Percentiles rank a stretch among this genome's conserved stretches.
These are phyloP conservation scores for Albula glossodonta DNA, from an alignment of 2,113 vertebrate species.

Conservation along the genomic window DNA sequence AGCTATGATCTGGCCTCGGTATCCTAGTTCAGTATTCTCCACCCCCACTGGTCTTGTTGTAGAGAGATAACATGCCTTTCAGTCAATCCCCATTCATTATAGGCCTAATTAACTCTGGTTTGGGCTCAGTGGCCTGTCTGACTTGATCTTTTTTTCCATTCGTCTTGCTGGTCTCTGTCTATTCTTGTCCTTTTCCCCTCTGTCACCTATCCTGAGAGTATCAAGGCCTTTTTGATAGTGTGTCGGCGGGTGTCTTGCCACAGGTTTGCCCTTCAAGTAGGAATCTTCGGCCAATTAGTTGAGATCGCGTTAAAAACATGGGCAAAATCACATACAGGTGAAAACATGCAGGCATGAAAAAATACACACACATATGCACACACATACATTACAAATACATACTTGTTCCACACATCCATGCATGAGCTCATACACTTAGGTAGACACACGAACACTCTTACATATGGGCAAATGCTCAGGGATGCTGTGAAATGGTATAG, in stretches of 20 bases:
- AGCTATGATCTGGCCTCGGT: neutral
- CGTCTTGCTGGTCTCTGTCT: slow-evolving; percentile 33
- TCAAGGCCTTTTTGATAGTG: neutral
- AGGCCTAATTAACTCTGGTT: slow-evolving; percentile 50
- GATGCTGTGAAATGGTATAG: neutral
- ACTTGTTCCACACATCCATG: neutral
- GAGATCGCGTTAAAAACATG: neutral
- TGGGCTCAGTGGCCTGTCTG: slow-evolving; percentile 47
- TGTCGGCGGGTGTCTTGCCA: neutral
- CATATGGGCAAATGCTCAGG: neutral
- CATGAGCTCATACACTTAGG: no score
- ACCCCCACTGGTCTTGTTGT: neutral
- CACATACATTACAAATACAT: neutral
- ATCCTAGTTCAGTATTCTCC: neutral
- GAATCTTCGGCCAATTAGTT: neutral
- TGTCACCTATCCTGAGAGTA: neutral
- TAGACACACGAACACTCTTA: neutral
- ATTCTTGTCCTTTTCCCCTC: neutral
- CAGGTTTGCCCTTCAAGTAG: neutral
- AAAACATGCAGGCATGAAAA: no score
- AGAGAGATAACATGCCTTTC: neutral
- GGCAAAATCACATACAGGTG: neutral
- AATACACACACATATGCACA: neutral
- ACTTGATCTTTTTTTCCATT: slow-evolving; percentile 49
- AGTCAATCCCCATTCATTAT: slow-evolving; percentile 45